Conservation (phyloP, 2,888 invertebrate genomes). For the Callyntrura guangdongensis region DNA sequence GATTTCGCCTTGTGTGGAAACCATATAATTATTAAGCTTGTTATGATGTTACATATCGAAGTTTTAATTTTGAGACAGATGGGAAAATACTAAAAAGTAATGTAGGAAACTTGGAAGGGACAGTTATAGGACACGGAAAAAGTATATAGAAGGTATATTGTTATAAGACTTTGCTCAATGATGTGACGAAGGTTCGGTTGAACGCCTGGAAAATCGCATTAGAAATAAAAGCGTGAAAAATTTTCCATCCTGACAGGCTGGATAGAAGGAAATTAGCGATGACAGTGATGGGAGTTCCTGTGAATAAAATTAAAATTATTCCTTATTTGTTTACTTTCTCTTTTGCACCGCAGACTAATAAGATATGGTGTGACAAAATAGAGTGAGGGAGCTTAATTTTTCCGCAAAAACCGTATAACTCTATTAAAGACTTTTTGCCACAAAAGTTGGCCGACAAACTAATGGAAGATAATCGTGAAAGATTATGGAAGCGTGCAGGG, state of each 20-base stretch:
- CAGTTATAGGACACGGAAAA: too few relatives aligned
- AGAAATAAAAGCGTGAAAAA: constrained; percentile 41
- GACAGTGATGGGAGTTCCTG: constrained; percentile 63
- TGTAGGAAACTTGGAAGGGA: too few relatives aligned
- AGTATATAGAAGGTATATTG: too few relatives aligned
- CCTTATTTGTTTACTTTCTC: constrained; percentile 50
- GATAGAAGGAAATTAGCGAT: constrained; percentile 59
- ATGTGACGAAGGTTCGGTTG: too few relatives aligned
- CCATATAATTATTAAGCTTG: too few relatives aligned
- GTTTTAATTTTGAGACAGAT: too few relatives aligned
- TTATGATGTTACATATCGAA: too few relatives aligned
- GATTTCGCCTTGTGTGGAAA: too few relatives aligned
- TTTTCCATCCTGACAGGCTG: constrained; percentile 32
- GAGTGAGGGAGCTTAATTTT: constrained; percentile 3
- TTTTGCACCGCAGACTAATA: background rate
- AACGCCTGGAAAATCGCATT: constrained; percentile 31
- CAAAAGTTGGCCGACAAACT: background rate
- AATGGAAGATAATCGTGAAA: constrained; percentile 12
- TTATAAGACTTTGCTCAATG: too few relatives aligned
- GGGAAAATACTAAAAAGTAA: too few relatives aligned
- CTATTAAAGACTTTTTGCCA: constrained; percentile 13
- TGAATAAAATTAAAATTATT: constrained; percentile 43
- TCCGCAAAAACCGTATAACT: constrained; percentile 5
- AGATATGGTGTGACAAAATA: background rate
- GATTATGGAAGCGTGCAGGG: constrained; percentile 1